Evolutionary conservation across 1,140 invertebrate genomes (phyloP).

Genomic region (Drosophila bipectinata): DNA sequence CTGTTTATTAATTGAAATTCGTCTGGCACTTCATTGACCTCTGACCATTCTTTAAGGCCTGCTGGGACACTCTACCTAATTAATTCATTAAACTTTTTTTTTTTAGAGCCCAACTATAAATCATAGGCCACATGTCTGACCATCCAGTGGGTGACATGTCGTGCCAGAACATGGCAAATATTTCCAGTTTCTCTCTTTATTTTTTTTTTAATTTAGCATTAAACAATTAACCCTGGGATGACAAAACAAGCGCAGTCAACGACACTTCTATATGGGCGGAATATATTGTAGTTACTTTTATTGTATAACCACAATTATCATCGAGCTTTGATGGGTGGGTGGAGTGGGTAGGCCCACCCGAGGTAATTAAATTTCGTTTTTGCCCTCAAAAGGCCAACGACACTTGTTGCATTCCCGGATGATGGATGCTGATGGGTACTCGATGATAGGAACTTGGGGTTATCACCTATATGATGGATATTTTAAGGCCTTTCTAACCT

Average conservation of each 20-base stretch:
- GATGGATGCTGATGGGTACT: constrained; percentile 16
- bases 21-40: constrained; percentile 44
- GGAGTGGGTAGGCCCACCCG: constrained; percentile 19
- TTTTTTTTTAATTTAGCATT: constrained; percentile 54
- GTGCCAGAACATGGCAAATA: constrained; percentile 52
- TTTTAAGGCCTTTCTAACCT: too few species aligned
- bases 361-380: constrained; percentile 48
- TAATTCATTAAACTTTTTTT: constrained; percentile 50
- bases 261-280: constrained; percentile 34
- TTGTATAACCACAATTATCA: constrained; percentile 54
- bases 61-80: constrained; percentile 22
- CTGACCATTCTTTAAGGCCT: constrained; percentile 14
- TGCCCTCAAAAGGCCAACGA: constrained; percentile 68
- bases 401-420: constrained; percentile 55
- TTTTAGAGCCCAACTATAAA: constrained; percentile 8
- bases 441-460: neutral
- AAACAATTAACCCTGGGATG: constrained; percentile 68
- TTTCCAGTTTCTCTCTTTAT: constrained; percentile 17
- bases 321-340: constrained; percentile 17
- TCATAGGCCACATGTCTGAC: constrained; percentile 45
- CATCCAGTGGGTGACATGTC: constrained; percentile 54
- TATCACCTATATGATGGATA: neutral
- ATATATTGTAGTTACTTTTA: constrained; percentile 27
- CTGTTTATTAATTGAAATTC: constrained; percentile 9
- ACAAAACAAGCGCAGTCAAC: constrained; percentile 55